Evolutionary conservation across 2,113 vertebrate species (phyloP).

Genomic region (Hippopotamus amphibius): DNA sequence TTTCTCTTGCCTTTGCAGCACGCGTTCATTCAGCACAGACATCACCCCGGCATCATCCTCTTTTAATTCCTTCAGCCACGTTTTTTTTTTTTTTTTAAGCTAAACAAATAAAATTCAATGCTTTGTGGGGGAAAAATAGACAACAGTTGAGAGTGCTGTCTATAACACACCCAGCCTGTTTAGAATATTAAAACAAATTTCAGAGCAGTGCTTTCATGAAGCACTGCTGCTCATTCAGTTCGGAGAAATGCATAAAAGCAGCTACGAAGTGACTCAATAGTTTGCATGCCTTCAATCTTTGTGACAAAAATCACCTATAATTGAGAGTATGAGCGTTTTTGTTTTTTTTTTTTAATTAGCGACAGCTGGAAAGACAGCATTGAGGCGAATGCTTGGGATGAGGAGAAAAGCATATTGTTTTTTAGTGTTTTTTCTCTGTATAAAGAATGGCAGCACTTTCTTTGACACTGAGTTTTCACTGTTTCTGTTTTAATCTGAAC

Average conservation of each 20-base stretch:
- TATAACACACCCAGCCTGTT: constrained; percentile 70
- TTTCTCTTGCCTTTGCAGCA: constrained; percentile 70
- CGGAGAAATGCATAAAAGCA: constrained; percentile 73
- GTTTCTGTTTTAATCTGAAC: constrained; percentile 55
- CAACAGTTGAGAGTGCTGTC: constrained; percentile 54
- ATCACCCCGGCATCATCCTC: constrained; percentile 54
- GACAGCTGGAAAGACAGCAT: constrained; percentile 53
- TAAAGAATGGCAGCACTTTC: constrained; percentile 21
- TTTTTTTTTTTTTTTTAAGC: constrained; percentile 63
- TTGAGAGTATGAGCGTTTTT: constrained; percentile 74
- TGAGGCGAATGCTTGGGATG: constrained; percentile 54
- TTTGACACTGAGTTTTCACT: neutral
- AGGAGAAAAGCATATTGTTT: constrained; percentile 44
- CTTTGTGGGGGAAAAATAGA: constrained; percentile 47
- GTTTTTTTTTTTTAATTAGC: neutral
- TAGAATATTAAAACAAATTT: constrained; percentile 78
- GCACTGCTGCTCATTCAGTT: constrained; percentile 71
- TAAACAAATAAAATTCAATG: constrained; percentile 81
- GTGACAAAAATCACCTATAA: constrained; percentile 80
- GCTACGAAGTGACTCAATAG: constrained; percentile 79
- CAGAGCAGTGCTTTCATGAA: constrained; percentile 75
- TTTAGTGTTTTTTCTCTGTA: neutral
- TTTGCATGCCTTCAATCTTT: constrained; percentile 79
- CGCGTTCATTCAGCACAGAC: constrained; percentile 71
- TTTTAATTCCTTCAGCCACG: constrained; percentile 76